Conservation (phyloP, 2,113 vertebrate species). For the Falcunculus frontatus region DNA sequence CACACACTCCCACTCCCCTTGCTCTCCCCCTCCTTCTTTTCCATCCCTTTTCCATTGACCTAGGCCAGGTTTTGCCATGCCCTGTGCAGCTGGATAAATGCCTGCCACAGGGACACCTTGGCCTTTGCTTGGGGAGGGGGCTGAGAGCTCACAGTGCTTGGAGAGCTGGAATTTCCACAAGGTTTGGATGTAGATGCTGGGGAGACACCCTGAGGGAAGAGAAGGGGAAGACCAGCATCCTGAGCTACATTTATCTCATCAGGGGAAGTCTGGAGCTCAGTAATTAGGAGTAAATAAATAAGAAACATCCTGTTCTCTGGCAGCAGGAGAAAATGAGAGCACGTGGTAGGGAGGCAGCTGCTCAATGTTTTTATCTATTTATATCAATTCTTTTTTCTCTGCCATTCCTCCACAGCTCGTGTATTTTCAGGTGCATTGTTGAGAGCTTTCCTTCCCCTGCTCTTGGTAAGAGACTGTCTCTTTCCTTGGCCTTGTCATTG, state of each 20-base stretch:
- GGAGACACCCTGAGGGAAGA: neutral
- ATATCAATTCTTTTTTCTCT: neutral
- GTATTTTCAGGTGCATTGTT: neutral
- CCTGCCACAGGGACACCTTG: neutral
- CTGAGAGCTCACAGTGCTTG: accelerated
- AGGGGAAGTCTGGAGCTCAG: neutral
- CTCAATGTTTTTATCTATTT: neutral
- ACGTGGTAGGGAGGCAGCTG: neutral
- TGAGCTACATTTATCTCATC: constrained; percentile 7
- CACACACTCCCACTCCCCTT: neutral
- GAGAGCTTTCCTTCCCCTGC: neutral
- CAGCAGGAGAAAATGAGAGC: constrained; percentile 5
- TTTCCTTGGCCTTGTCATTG: neutral
- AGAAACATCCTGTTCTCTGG: constrained; percentile 9
- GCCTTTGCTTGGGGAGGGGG: neutral
- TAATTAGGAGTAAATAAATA: constrained; percentile 38
- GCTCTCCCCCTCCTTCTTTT: neutral
- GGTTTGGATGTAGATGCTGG: neutral
- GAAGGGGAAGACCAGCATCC: neutral
- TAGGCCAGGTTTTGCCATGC: neutral
- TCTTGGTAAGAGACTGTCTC: neutral
- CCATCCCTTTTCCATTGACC: neutral
- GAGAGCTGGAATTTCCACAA: neutral
- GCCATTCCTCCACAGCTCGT: neutral
- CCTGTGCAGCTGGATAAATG: neutral